Evolutionary conservation across 2,113 vertebrate species (phyloP), one percentile per base, ranked within the genome.

Genomic region (Puffinus mauretanicus): DNA sequence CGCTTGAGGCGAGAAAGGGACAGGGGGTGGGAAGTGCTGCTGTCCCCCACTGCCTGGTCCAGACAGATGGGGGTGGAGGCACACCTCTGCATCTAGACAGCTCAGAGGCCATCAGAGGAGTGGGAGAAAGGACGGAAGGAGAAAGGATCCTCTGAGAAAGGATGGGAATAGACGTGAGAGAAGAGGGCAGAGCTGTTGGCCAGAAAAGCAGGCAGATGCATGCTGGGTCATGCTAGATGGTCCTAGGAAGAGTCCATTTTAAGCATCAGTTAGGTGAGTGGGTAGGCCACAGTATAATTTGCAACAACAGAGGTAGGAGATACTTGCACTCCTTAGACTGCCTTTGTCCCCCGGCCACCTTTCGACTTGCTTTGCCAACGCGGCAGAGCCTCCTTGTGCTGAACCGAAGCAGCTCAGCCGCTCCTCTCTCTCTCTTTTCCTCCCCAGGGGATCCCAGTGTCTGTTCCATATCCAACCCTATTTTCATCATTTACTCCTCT

Each of bases 391-490:
- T 80, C 49, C 42, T 22, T 67, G 38, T 81, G 60, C 51, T 57
- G 57, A 87, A 76, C 6, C 1, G 0, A 34, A 73, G 66, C 75
- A 89, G 44, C 75, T 93, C 52, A 95, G 85, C 44, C 7, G 1
- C 65, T 85, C 25, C 16, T 78, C 54, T 92, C 70, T 87, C 24
- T 93, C 58, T 94, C n/a, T 65, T 93, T 80, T 88, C 92, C 79
- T 96, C 21, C 54, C 72, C 98, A 99, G 99, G 98, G 47, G 98
- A 99, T 94, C 99, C 99, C 54, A 97, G 96, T 87, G 97, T 99
- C 96, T 99, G 99, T 98, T 99, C 99, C 91, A 99, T 99, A 98
- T 99, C 99, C 96, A 99, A 99, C 96, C 99, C 99, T 6, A 98
- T 98, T 86, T 99, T 99, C 96, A 97, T 99, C 88, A 98, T 99